Evolutionary conservation across 1,140 invertebrate species (phyloP), one percentile per base, ranked within the genome.

Genomic region (Aplysia californica): DNA sequence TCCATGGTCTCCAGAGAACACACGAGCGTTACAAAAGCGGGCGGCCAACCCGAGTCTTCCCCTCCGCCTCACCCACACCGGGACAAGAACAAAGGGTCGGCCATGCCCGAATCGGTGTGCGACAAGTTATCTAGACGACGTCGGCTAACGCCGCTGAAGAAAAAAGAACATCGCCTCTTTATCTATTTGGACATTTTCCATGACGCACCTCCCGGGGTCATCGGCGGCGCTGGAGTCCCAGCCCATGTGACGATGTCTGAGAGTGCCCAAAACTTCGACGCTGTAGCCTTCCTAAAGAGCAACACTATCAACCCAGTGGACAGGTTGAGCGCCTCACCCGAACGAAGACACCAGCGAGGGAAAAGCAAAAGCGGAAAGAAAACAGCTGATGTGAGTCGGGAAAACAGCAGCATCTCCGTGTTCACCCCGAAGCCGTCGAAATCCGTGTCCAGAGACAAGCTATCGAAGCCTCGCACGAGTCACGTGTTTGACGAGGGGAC

Each of bases 131-230:
- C 44, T 15, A 50, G 10, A 50, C 10, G 44, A 10, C 10, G n/a
- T 15, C n/a, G n/a, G 10, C 44, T 10, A 50, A 50, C 10, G n/a
- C n/a, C 44, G 44, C 10, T 50, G 10, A 50, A 10, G n/a, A 50
- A 50, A 50, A 36, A 44, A 3, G 2, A 36, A 68, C 38, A 23
- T 68, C 2, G 31, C 50, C 6, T 56, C 68, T 1, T n/a, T n/a
- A 35, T 70, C n/a, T 3, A 55, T 35, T 56, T 41, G 41, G 50
- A 70, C 38, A 21, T 70, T 23, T 70, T 70, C 58, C 10, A 26
- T 0, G 50, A 56, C 0, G 26, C 33, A 10, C 26, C 23, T 3
- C 6, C n/a, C 1, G 68, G 68, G 20, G 38, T 70, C 44, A 15
- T 70, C 21, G 10, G 29, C 20, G 68, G 68, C 6, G 68, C 68